Percentiles rank a stretch among this genome's conserved stretches.
These are phyloP conservation scores for Lithosia quadra DNA, from an alignment of 2,888 invertebrate species.

Conservation along the genomic window DNA sequence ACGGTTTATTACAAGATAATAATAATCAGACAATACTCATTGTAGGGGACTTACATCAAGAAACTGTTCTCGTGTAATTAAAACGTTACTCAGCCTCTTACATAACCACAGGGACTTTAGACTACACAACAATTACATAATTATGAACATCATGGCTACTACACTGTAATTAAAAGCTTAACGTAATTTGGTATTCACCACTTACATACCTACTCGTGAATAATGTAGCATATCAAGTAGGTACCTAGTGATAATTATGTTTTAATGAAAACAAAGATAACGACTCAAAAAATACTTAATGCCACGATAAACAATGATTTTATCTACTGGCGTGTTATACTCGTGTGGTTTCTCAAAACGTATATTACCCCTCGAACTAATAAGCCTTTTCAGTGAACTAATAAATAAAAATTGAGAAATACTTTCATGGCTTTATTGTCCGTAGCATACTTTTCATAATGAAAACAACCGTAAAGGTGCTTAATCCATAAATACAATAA, in stretches of 20 bases:
- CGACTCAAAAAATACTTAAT: too few species aligned
- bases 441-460: too few species aligned
- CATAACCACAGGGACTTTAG: neutral
- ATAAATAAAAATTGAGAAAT: too few species aligned
- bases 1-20: neutral
- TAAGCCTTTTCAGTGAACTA: too few species aligned
- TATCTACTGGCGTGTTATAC: too few species aligned
- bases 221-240: neutral
- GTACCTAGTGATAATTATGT: neutral
- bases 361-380: too few species aligned
- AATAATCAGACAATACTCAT: constrained; percentile 5
- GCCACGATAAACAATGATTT: neutral
- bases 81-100: constrained; percentile 7
- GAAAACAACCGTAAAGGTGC: too few species aligned
- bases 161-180: constrained; percentile 3
- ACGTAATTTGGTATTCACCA: neutral
- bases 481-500: too few species aligned
- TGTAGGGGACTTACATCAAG: neutral
- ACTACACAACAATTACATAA: neutral
- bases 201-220: too few species aligned
- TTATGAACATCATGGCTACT: constrained; percentile 1
- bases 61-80: constrained; percentile 7
- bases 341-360: too few species aligned
- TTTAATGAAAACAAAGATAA: neutral
- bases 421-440: too few species aligned